Evolutionary conservation across 2,797 vertebrate species (phyloP), one percentile per base, ranked within the genome.

Genomic region (Dallia pectoralis): DNA sequence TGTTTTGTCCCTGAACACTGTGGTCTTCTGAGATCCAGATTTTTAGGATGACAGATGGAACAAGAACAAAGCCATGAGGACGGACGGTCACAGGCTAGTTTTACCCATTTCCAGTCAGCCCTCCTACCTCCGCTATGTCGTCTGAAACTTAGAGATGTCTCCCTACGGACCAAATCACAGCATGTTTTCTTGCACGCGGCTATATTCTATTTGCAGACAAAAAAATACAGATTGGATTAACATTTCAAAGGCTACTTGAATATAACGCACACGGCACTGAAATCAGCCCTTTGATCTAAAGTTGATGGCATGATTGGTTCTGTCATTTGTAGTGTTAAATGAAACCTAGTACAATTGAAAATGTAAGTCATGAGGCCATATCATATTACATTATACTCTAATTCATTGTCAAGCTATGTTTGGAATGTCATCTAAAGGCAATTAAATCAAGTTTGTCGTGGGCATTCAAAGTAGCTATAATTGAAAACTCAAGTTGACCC

Each of bases 361-460:
- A 29, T 22, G 18, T 71, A 33, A 19, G 30, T n/a, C 27, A 47
- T 56, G 48, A 25, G 65, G 69, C 30, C 40, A 18, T 72, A 69
- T 67, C 71, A 61, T 78, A 74, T 44, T 29, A 19, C 44, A 59
- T 25, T 44, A 9, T 44, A 44, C 40, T 44, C 40, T 44, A 44
- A 11, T 40, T 40, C 36, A 40, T 3, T 40, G 36, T 40, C 36
- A 40, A 40, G 5, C 36, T 40, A 40, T 44, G 40, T 44, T 44
- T 44, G 11, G 40, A 44, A 44, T 14, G 40, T 44, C 11, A 59
- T 25, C 53, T 59, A 2, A 12, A 11, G 22, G 11, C 6, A 56
- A 22, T 25, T n/a, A 27, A 27, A 59, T 25, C 4, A 59, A 14
- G 11, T 59, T 59, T 6, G 53, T 25, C 18, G 6, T 59, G 22